A percentile compares a stretch with the other conserved stretches of the same genome.
phyloP scores from a whole-genome alignment of 2,888 invertebrate species.

The Rhingia campestris region DNA sequence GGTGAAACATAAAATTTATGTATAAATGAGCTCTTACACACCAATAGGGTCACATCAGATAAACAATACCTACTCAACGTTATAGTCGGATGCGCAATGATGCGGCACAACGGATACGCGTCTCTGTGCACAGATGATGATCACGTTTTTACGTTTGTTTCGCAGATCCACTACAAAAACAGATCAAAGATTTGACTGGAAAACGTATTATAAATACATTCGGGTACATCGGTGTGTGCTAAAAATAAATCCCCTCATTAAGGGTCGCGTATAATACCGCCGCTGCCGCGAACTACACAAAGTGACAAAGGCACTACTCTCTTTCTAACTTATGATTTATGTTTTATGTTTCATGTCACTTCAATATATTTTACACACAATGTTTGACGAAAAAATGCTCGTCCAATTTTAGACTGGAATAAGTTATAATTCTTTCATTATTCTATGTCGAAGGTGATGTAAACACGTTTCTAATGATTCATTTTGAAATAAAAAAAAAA shows the following conservation, averaged over 20 bases:
- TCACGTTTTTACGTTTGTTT: constrained; percentile 58
- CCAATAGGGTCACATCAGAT: constrained; percentile 23
- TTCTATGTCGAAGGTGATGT: background rate
- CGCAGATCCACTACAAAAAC: constrained; percentile 51
- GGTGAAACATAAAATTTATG: constrained; percentile 16
- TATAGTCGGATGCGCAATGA: constrained; percentile 35
- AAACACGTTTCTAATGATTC: background rate
- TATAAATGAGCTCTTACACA: constrained; percentile 8
- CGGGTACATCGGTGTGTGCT: constrained; percentile 55
- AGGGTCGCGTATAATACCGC: constrained; percentile 44
- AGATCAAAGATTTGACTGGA: constrained; percentile 65
- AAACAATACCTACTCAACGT: constrained; percentile 9
- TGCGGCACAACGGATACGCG: constrained; percentile 44
- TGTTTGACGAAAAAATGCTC: constrained; percentile 2
- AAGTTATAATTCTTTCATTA: background rate
- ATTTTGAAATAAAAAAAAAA: background rate
- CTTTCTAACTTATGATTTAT: constrained; percentile 34
- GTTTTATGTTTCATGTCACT: constrained; percentile 49
- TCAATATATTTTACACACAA: background rate
- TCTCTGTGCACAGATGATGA: constrained; percentile 1
- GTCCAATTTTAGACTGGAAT: constrained; percentile 7
- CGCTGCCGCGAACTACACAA: constrained; percentile 49
- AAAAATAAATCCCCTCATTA: constrained; percentile 68
- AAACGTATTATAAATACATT: constrained; percentile 66
- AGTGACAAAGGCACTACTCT: constrained; percentile 34